These are phyloP conservation scores for Mormyrus lacerda DNA, from an alignment of 2,113 vertebrate genomes.

Conservation along the genomic window DNA sequence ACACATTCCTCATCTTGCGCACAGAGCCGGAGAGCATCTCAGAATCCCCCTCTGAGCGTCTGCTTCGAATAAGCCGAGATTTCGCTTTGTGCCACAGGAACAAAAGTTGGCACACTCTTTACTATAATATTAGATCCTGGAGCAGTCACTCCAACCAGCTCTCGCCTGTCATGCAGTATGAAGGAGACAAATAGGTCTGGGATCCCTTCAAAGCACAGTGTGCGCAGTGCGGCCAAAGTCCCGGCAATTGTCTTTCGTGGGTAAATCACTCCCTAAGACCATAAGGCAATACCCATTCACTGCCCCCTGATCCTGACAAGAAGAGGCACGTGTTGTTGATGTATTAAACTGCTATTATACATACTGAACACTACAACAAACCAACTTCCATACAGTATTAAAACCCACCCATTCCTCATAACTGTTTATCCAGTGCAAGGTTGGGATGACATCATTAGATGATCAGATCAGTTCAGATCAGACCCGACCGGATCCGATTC, in stretches of 20 bases:
- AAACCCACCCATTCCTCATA: not conserved
- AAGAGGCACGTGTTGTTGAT: not conserved
- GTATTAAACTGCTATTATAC: not conserved
- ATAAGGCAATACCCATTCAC: not conserved
- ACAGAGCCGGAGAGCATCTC: not conserved
- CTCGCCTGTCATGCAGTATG: not conserved
- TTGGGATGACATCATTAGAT: not conserved
- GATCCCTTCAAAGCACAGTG: not conserved
- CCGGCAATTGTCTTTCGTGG: not conserved
- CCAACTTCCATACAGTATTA: not conserved
- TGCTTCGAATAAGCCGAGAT: not conserved
- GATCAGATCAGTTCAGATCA: no score
- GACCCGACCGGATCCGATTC: not conserved
- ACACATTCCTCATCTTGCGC: not conserved
- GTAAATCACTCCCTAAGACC: not conserved
- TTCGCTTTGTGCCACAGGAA: not conserved
- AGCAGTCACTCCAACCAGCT: not conserved
- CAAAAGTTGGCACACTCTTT: not conserved
- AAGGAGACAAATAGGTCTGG: not conserved
- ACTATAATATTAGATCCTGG: not conserved
- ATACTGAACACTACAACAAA: not conserved
- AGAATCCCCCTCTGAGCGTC: not conserved
- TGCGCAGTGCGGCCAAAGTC: not conserved
- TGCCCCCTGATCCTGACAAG: not conserved
- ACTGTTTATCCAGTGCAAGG: not conserved